Percentiles rank a stretch among this genome's conserved stretches.
These are phyloP conservation scores for Drosophila buzzatii DNA, from an alignment of 2,888 invertebrate species.

Conservation along the genomic window DNA sequence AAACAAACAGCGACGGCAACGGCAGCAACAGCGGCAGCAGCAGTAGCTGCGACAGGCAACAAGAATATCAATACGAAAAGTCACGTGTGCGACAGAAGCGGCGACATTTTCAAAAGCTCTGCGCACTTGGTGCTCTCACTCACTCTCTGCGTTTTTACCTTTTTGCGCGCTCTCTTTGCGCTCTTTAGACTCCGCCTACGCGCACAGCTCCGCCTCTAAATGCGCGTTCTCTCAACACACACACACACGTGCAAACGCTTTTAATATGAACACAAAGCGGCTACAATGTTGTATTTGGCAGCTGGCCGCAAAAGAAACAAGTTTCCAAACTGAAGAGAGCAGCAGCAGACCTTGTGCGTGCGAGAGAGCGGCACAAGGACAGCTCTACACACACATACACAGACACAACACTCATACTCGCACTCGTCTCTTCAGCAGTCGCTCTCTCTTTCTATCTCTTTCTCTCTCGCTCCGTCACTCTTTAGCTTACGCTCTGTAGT, in stretches of 20 bases:
- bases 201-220: conserved; percentile 56
- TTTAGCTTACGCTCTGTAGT: conserved; percentile 11
- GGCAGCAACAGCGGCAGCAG: conserved; percentile 23
- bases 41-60: conserved; percentile 21
- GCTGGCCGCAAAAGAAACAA: conserved; percentile 78
- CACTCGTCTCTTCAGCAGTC: conserved; percentile 2
- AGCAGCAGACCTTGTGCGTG: conserved; percentile 27
- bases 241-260: conserved; percentile 8
- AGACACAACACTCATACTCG: neutral
- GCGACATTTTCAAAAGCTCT: conserved; percentile 54
- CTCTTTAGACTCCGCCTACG: conserved; percentile 57
- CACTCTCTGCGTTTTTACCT: conserved; percentile 21
- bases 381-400: conserved; percentile 15
- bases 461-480: conserved; percentile 10
- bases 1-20: conserved; percentile 66
- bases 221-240: conserved; percentile 10
- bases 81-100: conserved; percentile 63
- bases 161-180: conserved; percentile 29
- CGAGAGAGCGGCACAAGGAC: conserved; percentile 55
- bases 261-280: conserved; percentile 68
- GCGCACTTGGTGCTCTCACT: conserved; percentile 54
- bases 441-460: neutral
- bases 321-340: conserved; percentile 73
- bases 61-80: conserved; percentile 32
- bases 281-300: conserved; percentile 76